Base-by-base conservation (phyloP, 2,113 vertebrate genomes). In the Empidonax traillii region DNA sequence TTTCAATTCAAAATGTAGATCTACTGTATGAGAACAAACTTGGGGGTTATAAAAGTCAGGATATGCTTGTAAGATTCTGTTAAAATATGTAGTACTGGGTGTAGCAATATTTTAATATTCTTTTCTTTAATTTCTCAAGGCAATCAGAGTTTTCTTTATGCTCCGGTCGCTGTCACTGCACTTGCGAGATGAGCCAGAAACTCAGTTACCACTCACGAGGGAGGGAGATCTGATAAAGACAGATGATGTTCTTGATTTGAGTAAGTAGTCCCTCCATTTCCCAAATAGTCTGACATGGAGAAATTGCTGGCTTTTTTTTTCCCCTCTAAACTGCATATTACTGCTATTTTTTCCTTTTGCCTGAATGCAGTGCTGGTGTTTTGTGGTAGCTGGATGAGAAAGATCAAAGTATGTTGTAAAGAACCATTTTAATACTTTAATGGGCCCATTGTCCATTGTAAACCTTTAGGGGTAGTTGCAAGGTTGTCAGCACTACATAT, bases 121-220 rank as follows among this genome's bases (percentile, higher is more conserved):
- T 61, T 58, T 75, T 68, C 41, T 68, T 74, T 52, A 63, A 77
- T 96, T 51, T 84, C 35, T 75, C 73, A 80, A 99, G 99, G 99
- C 99, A 24, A 99, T 99, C 97, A 98, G 99, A 30, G 99, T 99
- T 65, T 99, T 99, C 98, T 99, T 99, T 96, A 99, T 99, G 99
- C 94, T 99, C 85, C 98, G 99, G 20, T 98, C 99, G 1, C 96
- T 99, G 59, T 99, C 99, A 0, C 98, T 99, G 67, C 98, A 99
- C 63, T 98, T 99, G 52, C 98, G 95, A 89, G 97, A 97, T 20
- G 99, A 99, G 92, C 99, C 98, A 3, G 99, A 99, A 97, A 99
- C 98, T 24, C 99, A 99, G 97, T 94, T 99, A 90, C 99, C 99
- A 2, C 98, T 99, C 86, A 99, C 99, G 0, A 98, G 99, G 78